Percentiles rank a stretch among this genome's conserved stretches.
Evolutionary conservation across 2,797 vertebrate genomes (phyloP).

Genomic region (Coranthus polyacanthus): DNA sequence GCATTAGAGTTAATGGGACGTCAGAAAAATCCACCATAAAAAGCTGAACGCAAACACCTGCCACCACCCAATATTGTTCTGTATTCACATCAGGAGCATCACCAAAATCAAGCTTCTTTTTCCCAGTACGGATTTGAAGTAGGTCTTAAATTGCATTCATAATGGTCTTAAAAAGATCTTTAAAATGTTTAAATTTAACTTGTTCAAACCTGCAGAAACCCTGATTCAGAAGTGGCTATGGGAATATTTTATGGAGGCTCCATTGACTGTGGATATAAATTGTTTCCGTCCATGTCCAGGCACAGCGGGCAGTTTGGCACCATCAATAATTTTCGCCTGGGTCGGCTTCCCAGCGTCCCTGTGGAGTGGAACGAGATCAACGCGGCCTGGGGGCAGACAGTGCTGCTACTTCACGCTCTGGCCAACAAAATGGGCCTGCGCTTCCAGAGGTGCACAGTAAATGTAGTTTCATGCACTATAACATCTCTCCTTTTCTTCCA

Average conservation of each 20-base stretch:
- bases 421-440: slow-evolving; percentile 98
- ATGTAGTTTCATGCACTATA: not conserved
- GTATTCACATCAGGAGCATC: no score
- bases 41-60: no score
- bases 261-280: slow-evolving; percentile 3
- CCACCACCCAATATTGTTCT: no score
- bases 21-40: no score
- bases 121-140: no score
- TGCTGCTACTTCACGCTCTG: slow-evolving; percentile 95
- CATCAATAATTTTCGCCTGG: slow-evolving; percentile 98
- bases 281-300: slow-evolving; percentile 78
- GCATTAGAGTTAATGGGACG: no score
- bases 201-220: no score
- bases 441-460: slow-evolving; percentile 90
- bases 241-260: not conserved
- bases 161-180: no score
- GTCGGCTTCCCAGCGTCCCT: slow-evolving; percentile 96
- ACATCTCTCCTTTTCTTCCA: not conserved
- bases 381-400: slow-evolving; percentile 98
- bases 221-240: not conserved
- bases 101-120: no score
- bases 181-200: no score
- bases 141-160: no score
- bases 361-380: slow-evolving; percentile 99
- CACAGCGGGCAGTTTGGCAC: slow-evolving; percentile 99